Conservation (phyloP, 1,140 invertebrate genomes). For the Drosophila hydei region DNA sequence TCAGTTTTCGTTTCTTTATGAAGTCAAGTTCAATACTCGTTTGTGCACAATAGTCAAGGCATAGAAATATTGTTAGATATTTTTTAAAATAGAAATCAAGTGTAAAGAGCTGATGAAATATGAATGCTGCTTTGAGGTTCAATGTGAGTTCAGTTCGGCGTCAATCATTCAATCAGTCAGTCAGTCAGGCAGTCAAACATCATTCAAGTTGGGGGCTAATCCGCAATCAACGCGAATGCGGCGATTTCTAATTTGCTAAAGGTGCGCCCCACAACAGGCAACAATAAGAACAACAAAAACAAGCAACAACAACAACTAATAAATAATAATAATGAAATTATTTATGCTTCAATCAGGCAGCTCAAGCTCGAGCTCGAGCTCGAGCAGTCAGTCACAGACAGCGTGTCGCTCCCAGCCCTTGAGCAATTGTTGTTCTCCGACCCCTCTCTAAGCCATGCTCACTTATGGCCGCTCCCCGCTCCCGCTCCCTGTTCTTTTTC, state of each 20-base stretch:
- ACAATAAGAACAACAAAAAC: constrained; percentile 18
- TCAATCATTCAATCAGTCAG: constrained; percentile 11
- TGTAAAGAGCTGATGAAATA: constrained; percentile 46
- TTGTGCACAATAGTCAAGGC: neutral
- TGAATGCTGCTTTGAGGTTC: constrained; percentile 36
- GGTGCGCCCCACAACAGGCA: constrained; percentile 65
- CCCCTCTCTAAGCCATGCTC: neutral
- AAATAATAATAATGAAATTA: constrained; percentile 72
- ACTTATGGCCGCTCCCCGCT: neutral
- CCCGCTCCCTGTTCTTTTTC: constrained; percentile 32
- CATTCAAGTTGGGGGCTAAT: constrained; percentile 68
- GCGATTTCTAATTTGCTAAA: constrained; percentile 79
- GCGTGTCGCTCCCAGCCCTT: constrained; percentile 81
- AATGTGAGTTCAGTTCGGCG: constrained; percentile 26
- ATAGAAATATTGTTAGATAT: neutral
- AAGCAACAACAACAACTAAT: constrained; percentile 27
- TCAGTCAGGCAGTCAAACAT: constrained; percentile 9
- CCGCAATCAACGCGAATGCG: constrained; percentile 67
- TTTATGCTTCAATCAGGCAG: constrained; percentile 62
- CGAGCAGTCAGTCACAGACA: constrained; percentile 71
- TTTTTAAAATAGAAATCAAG: constrained; percentile 2
- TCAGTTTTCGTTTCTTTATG: neutral
- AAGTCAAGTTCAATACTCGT: neutral
- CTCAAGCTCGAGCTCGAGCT: constrained; percentile 26
- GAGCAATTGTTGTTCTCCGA: constrained; percentile 66